Percentiles rank a stretch among this genome's conserved stretches.
Conservation (phyloP, 2,113 vertebrate genomes). For the Onychostruthus taczanowskii region DNA sequence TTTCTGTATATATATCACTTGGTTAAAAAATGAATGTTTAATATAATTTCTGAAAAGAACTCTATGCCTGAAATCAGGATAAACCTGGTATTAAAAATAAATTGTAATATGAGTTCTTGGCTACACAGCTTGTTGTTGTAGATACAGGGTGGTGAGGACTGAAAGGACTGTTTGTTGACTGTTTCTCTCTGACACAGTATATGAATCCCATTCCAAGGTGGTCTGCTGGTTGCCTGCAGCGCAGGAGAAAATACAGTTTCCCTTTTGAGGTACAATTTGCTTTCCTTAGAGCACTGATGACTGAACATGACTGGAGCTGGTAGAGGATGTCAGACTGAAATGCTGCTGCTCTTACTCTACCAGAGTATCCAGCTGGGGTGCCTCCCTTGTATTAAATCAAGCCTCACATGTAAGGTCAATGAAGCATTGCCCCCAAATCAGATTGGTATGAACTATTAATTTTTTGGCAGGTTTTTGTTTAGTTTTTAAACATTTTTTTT, state of each 20-base stretch:
- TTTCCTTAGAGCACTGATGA: not conserved
- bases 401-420: not conserved
- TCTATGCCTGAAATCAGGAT: not conserved
- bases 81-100: not conserved
- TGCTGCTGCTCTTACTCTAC: not conserved
- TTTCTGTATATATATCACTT: not conserved
- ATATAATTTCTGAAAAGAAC: not conserved
- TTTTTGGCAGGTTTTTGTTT: not conserved
- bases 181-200: not conserved
- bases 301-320: not conserved
- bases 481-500: not conserved
- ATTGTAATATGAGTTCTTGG: not conserved
- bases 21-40: not conserved
- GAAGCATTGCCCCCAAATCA: not conserved
- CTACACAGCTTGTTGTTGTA: not conserved
- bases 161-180: constrained; percentile 27
- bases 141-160: not conserved
- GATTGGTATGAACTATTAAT: not conserved
- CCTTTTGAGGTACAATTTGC: constrained; percentile 47
- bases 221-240: constrained; percentile 47
- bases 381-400: not conserved
- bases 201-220: constrained; percentile 10
- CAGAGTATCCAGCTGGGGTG: not conserved
- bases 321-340: not conserved
- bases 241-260: constrained; percentile 30